phyloP scores from a whole-genome alignment of 2,888 invertebrate genomes.

The Ophraella communa region DNA sequence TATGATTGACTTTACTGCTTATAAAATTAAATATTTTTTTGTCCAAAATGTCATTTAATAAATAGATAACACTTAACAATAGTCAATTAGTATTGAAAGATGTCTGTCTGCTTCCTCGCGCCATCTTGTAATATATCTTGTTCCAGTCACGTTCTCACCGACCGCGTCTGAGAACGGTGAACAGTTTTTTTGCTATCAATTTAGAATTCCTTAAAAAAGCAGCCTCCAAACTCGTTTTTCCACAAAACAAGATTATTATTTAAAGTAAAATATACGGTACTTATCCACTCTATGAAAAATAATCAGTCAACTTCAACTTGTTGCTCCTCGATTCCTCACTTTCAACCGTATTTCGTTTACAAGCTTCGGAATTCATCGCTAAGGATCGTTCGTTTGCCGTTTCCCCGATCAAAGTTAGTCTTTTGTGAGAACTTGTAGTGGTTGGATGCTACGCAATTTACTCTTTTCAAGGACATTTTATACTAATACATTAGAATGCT shows the following conservation, averaged over 20 bases:
- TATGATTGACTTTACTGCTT: slow-evolving; percentile 26
- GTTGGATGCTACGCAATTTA: slow-evolving; percentile 34
- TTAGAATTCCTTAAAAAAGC: slow-evolving; percentile 26
- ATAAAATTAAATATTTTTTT: slow-evolving; percentile 18
- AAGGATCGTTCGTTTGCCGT: slow-evolving; percentile 21
- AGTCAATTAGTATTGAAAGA: slow-evolving; percentile 3
- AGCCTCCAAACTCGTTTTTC: slow-evolving; percentile 37
- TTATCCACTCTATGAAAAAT: slow-evolving; percentile 39
- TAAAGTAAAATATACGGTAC: slow-evolving; percentile 36
- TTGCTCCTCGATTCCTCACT: slow-evolving; percentile 41
- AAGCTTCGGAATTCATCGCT: slow-evolving; percentile 19
- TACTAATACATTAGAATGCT: slow-evolving; percentile 13
- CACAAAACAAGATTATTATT: slow-evolving; percentile 38
- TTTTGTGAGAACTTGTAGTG: slow-evolving; percentile 36
- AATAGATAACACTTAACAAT: slow-evolving; percentile 10
- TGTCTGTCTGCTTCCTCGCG: slow-evolving; percentile 2
- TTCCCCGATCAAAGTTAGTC: slow-evolving; percentile 38
- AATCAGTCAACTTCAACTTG: slow-evolving; percentile 42
- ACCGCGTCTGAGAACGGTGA: slow-evolving; percentile 22
- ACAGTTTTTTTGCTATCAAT: slow-evolving; percentile 28
- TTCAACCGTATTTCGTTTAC: slow-evolving; percentile 31
- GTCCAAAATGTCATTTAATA: slow-evolving; percentile 8
- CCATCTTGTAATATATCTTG: slow-evolving; percentile 20
- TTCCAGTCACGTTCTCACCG: slow-evolving; percentile 24
- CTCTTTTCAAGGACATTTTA: slow-evolving; percentile 39